These are phyloP conservation scores for Scytalopus superciliaris DNA, from an alignment of 2,113 vertebrate species.

Conservation along the genomic window DNA sequence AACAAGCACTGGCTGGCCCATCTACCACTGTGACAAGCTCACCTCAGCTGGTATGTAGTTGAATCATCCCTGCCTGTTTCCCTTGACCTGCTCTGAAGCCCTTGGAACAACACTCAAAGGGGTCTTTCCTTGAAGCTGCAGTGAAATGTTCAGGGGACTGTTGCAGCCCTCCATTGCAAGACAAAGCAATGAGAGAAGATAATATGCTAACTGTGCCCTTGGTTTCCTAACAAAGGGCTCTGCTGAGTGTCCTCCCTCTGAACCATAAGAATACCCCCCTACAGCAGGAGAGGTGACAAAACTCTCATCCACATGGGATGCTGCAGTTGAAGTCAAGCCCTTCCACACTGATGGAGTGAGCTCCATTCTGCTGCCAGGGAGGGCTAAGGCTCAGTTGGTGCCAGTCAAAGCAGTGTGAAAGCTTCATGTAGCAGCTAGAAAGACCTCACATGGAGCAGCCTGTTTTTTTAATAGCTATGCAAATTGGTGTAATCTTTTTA, in stretches of 20 bases:
- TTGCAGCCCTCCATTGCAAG: not conserved
- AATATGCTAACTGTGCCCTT: not conserved
- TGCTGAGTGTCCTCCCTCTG: not conserved
- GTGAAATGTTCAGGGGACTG: not conserved
- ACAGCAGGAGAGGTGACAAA: not conserved
- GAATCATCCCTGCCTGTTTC: not conserved
- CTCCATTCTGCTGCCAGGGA: not conserved
- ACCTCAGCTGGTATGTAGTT: not conserved
- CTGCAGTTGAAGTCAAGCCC: not conserved
- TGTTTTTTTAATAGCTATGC: not conserved
- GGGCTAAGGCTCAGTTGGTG: not conserved
- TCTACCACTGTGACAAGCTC: not conserved
- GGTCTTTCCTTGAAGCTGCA: not conserved
- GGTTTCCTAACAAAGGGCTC: not conserved
- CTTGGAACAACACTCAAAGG: not conserved
- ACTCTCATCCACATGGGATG: not conserved
- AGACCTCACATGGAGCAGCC: not conserved
- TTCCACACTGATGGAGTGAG: not conserved
- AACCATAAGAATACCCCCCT: not conserved
- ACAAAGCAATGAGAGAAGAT: not conserved
- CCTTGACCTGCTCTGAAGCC: not conserved
- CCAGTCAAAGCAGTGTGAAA: not conserved
- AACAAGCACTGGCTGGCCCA: not conserved
- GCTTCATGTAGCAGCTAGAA: not conserved
- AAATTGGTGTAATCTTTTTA: not conserved